Base-by-base conservation (phyloP, 2,797 vertebrate species). In the Sylvilagus floridanus region DNA sequence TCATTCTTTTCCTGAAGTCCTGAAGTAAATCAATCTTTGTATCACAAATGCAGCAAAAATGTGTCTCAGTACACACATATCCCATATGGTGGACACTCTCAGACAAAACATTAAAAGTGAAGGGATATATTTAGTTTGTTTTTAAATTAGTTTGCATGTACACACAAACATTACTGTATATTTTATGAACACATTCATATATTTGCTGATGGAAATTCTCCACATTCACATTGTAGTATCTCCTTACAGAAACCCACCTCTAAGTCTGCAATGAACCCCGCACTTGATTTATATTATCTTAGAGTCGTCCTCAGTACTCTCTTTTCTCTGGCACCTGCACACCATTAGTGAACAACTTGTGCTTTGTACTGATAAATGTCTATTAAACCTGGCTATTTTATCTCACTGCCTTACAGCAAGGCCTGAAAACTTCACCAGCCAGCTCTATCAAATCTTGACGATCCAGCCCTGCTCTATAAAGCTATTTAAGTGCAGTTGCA, bases 1-100 rank as follows among this genome's bases (percentile, higher is more conserved):
- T 93, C 16, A 5, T 84, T 92, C 63, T 92, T 65, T 57, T 73
- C 28, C 35, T 71, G 32, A 76, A 93, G 85, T 7, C 28, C 35
- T 71, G 32, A 76, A 93, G 85, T 7, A 35, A 81, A 87, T 72
- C 14, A 35, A 73, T 52, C 6, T 76, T 78, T 65, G 2, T 12
- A 28, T 47, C 84, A 76, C 26, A 81, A 95, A 82, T 69, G 16
- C 19, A 72, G 66, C 5, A 42, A 8, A 79, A 82, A 35, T 57
- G 10, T 76, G 83, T 91, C 57, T 63, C 75, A 66, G 11, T 37
- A 57, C 1, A 60, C 0, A 83, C 11, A 30, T 19, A 92, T 47
- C 6, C 19, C 5, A 9, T 35, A 37, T n/a, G 21, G 22, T 3
- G 72, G 13, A 1, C 71, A 84, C 87, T 81, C 12, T 88, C 57